phyloP scores from a whole-genome alignment of 2,888 invertebrate species.

The Cantharis rufa region DNA sequence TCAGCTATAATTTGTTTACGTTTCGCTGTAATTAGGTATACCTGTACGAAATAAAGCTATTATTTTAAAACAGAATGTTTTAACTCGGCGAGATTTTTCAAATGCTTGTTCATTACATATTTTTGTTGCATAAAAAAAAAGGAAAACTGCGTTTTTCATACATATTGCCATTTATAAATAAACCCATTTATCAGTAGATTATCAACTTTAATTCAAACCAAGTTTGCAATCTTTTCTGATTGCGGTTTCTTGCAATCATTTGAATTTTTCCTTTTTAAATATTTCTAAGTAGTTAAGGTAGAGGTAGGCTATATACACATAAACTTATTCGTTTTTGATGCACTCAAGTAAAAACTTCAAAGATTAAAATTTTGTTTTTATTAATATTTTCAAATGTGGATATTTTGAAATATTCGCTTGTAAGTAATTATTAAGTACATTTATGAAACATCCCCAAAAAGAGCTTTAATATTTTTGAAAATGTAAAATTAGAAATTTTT shows the following conservation, averaged over 20 bases:
- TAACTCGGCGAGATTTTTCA: not conserved
- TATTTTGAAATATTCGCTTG: not conserved
- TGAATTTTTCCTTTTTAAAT: not conserved
- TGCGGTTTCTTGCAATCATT: not conserved
- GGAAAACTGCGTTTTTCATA: not conserved
- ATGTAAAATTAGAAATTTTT: not conserved
- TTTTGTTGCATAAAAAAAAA: not conserved
- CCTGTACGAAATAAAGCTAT: too few species aligned
- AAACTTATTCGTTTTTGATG: not conserved
- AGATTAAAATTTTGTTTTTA: conserved; percentile 1
- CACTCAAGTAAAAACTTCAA: not conserved
- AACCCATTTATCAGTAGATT: not conserved
- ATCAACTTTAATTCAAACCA: not conserved
- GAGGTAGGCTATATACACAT: not conserved
- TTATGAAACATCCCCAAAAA: not conserved
- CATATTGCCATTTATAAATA: not conserved
- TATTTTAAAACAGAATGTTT: not conserved
- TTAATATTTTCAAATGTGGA: not conserved
- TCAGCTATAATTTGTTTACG: too few species aligned
- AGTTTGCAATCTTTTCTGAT: not conserved
- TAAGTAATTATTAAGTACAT: not conserved
- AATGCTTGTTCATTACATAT: not conserved
- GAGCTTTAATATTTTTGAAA: not conserved
- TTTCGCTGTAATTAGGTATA: too few species aligned
- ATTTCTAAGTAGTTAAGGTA: not conserved